A percentile compares a stretch with the other conserved stretches of the same genome.
These are phyloP conservation scores for Holocentrus rufus DNA, from an alignment of 2,797 vertebrate species.

Conservation along the genomic window DNA sequence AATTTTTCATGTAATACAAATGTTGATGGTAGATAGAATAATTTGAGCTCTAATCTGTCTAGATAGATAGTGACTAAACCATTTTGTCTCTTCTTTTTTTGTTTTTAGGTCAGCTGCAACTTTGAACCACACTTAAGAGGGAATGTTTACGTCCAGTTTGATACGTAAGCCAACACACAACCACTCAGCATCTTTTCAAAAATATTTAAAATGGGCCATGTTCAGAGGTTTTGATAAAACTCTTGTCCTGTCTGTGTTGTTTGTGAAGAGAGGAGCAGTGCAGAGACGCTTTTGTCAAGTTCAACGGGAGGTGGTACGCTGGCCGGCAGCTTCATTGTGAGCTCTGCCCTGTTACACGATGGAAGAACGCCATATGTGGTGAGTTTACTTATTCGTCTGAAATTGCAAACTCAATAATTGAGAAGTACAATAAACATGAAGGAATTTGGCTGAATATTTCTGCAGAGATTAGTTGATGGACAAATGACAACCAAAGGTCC, in stretches of 20 bases:
- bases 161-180: constrained; percentile 85
- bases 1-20: too few relatives aligned
- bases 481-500: too few relatives aligned
- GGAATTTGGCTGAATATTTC: neutral
- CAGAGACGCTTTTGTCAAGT: constrained; percentile 88
- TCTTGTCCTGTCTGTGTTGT: neutral
- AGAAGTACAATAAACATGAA: neutral
- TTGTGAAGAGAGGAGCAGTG: constrained; percentile 91
- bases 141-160: constrained; percentile 97
- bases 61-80: neutral
- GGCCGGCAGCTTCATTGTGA: constrained; percentile 96
- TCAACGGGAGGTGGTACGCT: constrained; percentile 97
- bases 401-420: neutral
- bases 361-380: constrained; percentile 99
- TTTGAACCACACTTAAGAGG: constrained; percentile 95
- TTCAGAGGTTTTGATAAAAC: neutral
- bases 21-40: too few relatives aligned
- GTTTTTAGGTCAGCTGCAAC: constrained; percentile 94
- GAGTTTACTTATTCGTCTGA: constrained; percentile 42
- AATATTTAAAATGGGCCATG: neutral
- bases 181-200: neutral
- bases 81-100: neutral
- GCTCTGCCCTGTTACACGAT: constrained; percentile 93
- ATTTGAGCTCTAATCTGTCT: neutral
- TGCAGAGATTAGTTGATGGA: neutral